Percentiles rank a stretch among this genome's conserved stretches.
Conservation (phyloP, 2,113 vertebrate species). For the Tympanuchus pallidicinctus region DNA sequence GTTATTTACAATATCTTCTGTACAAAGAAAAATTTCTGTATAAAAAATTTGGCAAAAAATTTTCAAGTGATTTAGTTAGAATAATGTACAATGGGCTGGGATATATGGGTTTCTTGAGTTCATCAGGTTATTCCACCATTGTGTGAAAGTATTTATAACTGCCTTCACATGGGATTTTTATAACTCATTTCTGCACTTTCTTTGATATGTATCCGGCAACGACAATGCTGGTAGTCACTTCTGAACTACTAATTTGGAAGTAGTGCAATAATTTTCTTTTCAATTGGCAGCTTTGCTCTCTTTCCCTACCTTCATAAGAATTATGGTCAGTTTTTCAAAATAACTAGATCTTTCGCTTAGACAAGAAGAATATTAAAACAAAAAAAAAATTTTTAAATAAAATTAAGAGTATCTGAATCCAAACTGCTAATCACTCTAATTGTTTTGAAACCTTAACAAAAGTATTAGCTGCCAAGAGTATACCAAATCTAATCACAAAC, state of each 20-base stretch:
- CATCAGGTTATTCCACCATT: neutral
- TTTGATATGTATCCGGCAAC: neutral
- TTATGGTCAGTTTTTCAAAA: neutral
- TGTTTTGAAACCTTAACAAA: neutral
- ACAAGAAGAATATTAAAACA: neutral
- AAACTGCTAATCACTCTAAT: neutral
- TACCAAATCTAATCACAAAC: neutral
- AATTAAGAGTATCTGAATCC: neutral
- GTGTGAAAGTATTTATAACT: neutral
- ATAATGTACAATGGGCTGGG: neutral
- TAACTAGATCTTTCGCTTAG: neutral
- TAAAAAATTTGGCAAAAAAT: neutral
- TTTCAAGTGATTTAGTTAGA: neutral
- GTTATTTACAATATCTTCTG: neutral
- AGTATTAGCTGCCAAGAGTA: neutral
- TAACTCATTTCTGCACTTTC: neutral
- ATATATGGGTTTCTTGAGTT: neutral
- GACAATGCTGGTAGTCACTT: neutral
- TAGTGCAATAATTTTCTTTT: neutral
- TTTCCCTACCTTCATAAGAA: neutral
- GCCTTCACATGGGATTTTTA: neutral
- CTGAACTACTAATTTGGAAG: neutral
- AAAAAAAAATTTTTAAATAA: neutral
- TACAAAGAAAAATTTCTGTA: neutral
- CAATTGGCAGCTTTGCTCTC: neutral